Percentiles rank a stretch among this genome's conserved stretches.
phyloP scores from a whole-genome alignment of 1,140 invertebrate species.

The Drosophila triauraria region DNA sequence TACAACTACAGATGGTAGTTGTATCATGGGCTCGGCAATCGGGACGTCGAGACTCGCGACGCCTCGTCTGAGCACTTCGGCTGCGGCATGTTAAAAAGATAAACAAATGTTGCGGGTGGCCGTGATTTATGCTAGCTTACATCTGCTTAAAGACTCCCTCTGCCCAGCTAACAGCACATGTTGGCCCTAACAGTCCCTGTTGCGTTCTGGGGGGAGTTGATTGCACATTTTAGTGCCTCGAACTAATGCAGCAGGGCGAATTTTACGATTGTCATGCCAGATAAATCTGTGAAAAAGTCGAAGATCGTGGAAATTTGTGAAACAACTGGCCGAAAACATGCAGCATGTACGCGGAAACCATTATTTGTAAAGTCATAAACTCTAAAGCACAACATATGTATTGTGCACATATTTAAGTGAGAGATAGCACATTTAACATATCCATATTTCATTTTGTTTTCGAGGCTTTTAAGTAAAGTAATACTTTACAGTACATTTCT shows the following conservation, averaged over 20 bases:
- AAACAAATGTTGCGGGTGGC: slow-evolving; percentile 68
- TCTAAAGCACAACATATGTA: not conserved
- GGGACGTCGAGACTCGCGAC: slow-evolving; percentile 16
- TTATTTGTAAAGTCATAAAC: not conserved
- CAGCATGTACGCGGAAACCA: not conserved
- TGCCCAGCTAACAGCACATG: slow-evolving; percentile 26
- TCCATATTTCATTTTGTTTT: not conserved
- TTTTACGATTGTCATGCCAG: slow-evolving; percentile 37
- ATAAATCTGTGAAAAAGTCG: slow-evolving; percentile 26
- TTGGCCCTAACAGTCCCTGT: slow-evolving; percentile 21
- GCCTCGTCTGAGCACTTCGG: slow-evolving; percentile 34
- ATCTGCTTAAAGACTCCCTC: slow-evolving; percentile 37
- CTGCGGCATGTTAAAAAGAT: slow-evolving; percentile 61
- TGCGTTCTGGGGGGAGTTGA: slow-evolving; percentile 4
- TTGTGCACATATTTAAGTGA: no score
- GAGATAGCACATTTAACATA: not conserved
- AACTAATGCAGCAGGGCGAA: slow-evolving; percentile 32
- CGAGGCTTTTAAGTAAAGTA: not conserved
- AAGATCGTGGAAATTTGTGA: slow-evolving; percentile 7
- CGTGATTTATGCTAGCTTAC: slow-evolving; percentile 55
- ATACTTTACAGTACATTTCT: not conserved
- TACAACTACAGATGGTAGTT: no score
- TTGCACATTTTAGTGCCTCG: slow-evolving; percentile 12
- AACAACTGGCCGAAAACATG: not conserved
- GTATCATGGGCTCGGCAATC: not conserved